Evolutionary conservation across 1,140 invertebrate species (phyloP), one percentile per base, ranked within the genome.

Genomic region (Bombus cullumanus): DNA sequence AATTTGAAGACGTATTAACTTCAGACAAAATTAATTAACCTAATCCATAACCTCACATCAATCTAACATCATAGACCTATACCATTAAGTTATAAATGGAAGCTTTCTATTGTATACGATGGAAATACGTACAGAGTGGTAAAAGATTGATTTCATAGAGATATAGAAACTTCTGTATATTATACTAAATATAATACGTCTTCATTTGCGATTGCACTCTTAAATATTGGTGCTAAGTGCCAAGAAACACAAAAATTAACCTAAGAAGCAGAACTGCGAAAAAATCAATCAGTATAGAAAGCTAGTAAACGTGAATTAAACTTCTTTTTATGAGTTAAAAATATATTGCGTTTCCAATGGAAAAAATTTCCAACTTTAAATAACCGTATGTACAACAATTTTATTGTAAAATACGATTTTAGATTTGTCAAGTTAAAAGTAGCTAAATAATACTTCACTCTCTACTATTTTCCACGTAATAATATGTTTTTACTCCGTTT

Each of bases 61-160:
- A 53, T 53, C 47, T 22, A 53, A 53, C 18, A 53, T 53, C 47
- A 8, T 53, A 22, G 47, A 53, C 18, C 9, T 18, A n/a, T 5
- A 43, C 43, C 4, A 37, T 59, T 43, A 22, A 43, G 31, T 64
- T 76, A n/a, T 18, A 64, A 75, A 84, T 59, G 31, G 2, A 28
- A 86, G 59, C 69, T 88, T 74, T 76, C 41, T 66, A 80, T 43
- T 66, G 83, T 79, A 82, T 82, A 82, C 59, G 59, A 85, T 72
- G 41, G 37, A 68, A 59, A 43, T 12, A 43, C 25, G 37, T 57
- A 43, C 18, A 28, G 37, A 3, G 47, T 28, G 15, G 31, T 34
- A 28, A 73, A 22, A 22, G 34, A 64, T 34, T 69, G 13, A 31
- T 53, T 53, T 68, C 3, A 10, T 5, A 74, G 25, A 15, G 25